Conservation (phyloP, 30 jellyfish, hydroid and myxozoan genomes). For the Cassiopea andromeda region DNA sequence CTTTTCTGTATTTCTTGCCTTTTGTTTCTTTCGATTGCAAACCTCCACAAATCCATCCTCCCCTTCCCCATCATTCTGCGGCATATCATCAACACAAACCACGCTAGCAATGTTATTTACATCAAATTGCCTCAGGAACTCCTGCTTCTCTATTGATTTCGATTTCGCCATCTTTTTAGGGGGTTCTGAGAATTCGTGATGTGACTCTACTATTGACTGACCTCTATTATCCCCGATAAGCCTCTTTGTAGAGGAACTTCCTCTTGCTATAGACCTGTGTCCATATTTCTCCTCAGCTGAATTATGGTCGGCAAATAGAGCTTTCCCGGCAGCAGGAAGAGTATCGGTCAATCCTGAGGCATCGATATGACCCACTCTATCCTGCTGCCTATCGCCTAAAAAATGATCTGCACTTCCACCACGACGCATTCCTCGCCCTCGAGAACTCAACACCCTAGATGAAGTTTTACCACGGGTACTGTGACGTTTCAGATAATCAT, state of each 20-base stretch:
- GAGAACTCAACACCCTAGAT: conserved; percentile 34
- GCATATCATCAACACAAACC: conserved; percentile 87
- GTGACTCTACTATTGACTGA: conserved; percentile 5
- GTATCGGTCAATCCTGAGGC: conserved; percentile 79
- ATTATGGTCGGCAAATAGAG: conserved; percentile 28
- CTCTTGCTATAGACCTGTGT: conserved; percentile 19
- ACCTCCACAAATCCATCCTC: conserved; percentile 91
- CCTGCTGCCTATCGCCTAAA: conserved; percentile 99
- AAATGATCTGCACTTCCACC: conserved; percentile 81
- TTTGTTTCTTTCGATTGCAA: conserved; percentile 74
- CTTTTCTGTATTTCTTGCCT: conserved; percentile 37
- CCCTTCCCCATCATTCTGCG: conserved; percentile 61
- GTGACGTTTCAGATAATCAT: conserved; percentile 28
- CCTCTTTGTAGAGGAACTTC: conserved; percentile 32
- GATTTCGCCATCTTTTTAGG: conserved; percentile 80
- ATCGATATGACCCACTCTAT: conserved; percentile 80
- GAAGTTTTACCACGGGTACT: conserved; percentile 56
- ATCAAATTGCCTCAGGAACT: conserved; percentile 78
- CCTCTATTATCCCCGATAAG: conserved; percentile 35
- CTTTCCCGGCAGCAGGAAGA: conserved; percentile 98
- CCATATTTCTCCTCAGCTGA: conserved; percentile 80
- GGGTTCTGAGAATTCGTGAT: conserved; percentile 74
- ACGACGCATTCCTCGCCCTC: conserved; percentile 71
- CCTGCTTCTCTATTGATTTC: conserved; percentile 71
- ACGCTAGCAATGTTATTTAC: conserved; percentile 88